A percentile compares a stretch with the other conserved stretches of the same genome.
Conservation (phyloP, 2,888 invertebrate species). For the Arctia plantaginis region DNA sequence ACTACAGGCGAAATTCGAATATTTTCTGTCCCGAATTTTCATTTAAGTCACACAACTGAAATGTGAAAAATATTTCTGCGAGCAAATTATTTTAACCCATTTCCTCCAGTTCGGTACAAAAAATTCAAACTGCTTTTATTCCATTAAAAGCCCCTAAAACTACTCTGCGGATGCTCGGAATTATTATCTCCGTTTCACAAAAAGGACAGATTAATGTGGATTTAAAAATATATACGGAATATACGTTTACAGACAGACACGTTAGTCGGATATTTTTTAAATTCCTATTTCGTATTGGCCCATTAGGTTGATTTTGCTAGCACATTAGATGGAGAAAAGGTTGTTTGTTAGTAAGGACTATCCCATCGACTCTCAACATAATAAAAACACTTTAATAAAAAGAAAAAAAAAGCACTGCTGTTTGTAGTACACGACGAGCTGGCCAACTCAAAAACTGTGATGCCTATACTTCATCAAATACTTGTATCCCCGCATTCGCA, state of each 20-base stretch:
- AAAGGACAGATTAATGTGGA: conserved; percentile 28
- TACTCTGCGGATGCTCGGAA: conserved; percentile 40
- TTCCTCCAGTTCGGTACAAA: conserved; percentile 21
- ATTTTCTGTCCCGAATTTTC: conserved; percentile 7
- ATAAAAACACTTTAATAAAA: too few relatives aligned
- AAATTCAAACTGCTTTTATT: conserved; percentile 44
- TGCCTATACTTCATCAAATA: too few relatives aligned
- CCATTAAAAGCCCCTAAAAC: conserved; percentile 47
- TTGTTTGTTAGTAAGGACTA: not conserved
- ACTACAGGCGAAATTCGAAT: conserved; percentile 1
- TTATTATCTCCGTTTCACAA: conserved; percentile 39
- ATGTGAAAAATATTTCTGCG: conserved; percentile 30
- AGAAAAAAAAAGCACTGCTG: too few relatives aligned
- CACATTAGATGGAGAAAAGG: not conserved
- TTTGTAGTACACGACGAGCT: too few relatives aligned
- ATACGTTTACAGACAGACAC: conserved; percentile 14
- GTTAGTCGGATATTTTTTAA: conserved; percentile 3
- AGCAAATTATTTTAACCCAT: conserved; percentile 38
- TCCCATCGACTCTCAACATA: not conserved
- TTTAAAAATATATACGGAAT: conserved; percentile 20
- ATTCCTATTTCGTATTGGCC: not conserved
- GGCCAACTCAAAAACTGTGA: too few relatives aligned
- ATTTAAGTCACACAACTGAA: conserved; percentile 16
- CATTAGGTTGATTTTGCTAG: not conserved
- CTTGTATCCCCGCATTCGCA: too few relatives aligned